Base-by-base conservation (phyloP, 1,140 invertebrate species). In the Drosophila insularis region DNA sequence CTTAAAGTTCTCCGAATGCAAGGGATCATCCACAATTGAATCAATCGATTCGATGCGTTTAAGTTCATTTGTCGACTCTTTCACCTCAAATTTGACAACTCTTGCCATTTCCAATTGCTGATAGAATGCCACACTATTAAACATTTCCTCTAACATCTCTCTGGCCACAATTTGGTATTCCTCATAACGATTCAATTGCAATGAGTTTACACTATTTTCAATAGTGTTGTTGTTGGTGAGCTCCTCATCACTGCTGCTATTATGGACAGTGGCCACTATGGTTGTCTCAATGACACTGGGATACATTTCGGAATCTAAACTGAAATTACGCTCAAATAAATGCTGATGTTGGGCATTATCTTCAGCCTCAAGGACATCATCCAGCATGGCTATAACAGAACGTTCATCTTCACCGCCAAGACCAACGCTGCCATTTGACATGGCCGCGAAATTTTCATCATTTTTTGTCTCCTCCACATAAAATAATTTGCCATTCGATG, bases 1-100 rank as follows among this genome's bases (percentile, higher is more conserved):
- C 67, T 89, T 90, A 74, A 91, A 91, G 35, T 85, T 81, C 13
- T 87, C 82, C 63, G 90, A 91, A 46, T 91, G 90, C 71, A 91
- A 31, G 1, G 90, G 82, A 71, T 91, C 82, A 31, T 91, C 90
- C 0, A 91, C 66, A 3, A 54, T 67, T 0, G 90, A 91, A 13
- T 69, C 69, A 50, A 74, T 69, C 2, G 86, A 91, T 14, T 32
- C 35, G 2, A 35, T 14, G 0, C 84, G 79, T 10, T 54, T 67
- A 0, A 77, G 39, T 14, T 60, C 14, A 46, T 17, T 46, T 46
- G 43, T 13, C 0, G 55, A 37, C 32, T 32, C 17, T 53, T 40
- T 0, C n/a, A 13, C 19, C 14, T 23, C 50, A 17, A 37, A 54
- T 31, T 23, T 40, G 35, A 27, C 7, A 8, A 11, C 19, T 40